phyloP scores from a whole-genome alignment of 2,113 vertebrate genomes.

The Orientallactaga bullata region DNA sequence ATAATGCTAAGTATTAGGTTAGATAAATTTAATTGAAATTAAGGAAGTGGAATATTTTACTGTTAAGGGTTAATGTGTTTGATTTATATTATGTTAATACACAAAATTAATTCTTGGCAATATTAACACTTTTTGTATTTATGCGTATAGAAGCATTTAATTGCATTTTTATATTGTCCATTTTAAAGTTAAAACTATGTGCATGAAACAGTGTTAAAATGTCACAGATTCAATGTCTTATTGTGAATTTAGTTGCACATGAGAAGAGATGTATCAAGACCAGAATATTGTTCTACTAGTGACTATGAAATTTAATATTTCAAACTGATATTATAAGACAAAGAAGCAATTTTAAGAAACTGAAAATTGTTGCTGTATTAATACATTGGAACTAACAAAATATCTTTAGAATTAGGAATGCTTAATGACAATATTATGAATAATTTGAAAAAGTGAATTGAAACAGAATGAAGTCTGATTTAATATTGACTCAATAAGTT shows the following conservation, averaged over 20 bases:
- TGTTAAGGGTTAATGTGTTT: background rate
- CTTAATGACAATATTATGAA: background rate
- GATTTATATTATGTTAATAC: background rate
- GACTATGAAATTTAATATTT: background rate
- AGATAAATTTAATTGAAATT: conserved; percentile 3
- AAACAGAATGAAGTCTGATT: background rate
- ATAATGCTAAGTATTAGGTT: conserved; percentile 13
- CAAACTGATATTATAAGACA: background rate
- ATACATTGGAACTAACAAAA: background rate
- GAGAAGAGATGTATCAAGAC: too few relatives aligned
- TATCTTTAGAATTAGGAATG: background rate
- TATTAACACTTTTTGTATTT: background rate
- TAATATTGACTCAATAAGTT: background rate
- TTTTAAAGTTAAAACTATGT: background rate
- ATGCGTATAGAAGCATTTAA: background rate
- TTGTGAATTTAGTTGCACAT: background rate
- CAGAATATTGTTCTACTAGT: background rate
- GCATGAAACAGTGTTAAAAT: background rate
- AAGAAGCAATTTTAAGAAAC: background rate
- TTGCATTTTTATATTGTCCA: background rate
- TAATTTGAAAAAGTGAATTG: background rate
- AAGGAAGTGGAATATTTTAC: background rate
- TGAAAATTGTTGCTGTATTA: background rate
- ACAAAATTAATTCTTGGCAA: background rate
- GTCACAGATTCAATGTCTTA: background rate